Conservation (phyloP, 2,113 vertebrate species). For the Salvelinus fontinalis region DNA sequence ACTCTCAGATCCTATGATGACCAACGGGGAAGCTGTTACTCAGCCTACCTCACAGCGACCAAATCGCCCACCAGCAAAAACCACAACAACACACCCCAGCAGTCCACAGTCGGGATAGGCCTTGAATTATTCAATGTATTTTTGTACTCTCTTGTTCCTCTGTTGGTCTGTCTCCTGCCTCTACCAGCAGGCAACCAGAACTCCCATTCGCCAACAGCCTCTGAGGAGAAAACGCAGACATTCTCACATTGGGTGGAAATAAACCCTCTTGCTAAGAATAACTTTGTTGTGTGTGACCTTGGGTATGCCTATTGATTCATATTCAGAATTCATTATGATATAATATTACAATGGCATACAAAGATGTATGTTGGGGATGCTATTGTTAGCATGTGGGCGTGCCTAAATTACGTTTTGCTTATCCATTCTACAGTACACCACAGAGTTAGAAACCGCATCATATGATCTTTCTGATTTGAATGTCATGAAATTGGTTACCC, state of each 20-base stretch:
- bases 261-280: slow-evolving; percentile 52
- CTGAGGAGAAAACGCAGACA: slow-evolving; percentile 22
- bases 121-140: slow-evolving; percentile 67
- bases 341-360: not conserved
- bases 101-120: slow-evolving; percentile 6
- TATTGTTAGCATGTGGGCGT: not conserved
- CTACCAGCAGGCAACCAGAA: slow-evolving; percentile 46
- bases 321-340: not conserved
- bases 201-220: slow-evolving; percentile 12
- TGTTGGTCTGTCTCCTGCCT: slow-evolving; percentile 30
- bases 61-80: not conserved
- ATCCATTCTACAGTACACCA: not conserved
- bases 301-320: slow-evolving; percentile 8
- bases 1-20: not conserved
- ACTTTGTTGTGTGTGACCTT: slow-evolving; percentile 13
- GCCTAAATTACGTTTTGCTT: too few relatives aligned
- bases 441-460: too few relatives aligned
- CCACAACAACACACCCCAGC: not conserved
- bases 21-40: not conserved
- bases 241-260: slow-evolving; percentile 39
- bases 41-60: not conserved
- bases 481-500: too few relatives aligned
- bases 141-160: slow-evolving; percentile 29
- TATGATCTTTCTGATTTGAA: too few relatives aligned
- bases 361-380: not conserved